Conservation (phyloP, 2,797 vertebrate species). For the Gallinago stenura region DNA sequence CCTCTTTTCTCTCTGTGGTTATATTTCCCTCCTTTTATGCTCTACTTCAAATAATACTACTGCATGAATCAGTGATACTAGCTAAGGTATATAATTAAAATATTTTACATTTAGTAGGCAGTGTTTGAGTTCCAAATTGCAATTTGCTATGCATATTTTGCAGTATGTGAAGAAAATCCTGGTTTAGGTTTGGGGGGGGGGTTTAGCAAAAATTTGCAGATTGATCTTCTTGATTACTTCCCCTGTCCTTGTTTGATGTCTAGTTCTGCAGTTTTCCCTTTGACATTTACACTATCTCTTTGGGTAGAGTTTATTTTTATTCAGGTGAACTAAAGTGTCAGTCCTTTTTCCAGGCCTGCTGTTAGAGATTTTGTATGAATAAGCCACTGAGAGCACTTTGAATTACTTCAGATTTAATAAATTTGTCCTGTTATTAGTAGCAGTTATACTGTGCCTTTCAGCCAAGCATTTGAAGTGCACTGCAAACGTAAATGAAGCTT, state of each 20-base stretch:
- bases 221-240: background rate
- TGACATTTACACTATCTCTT: background rate
- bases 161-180: background rate
- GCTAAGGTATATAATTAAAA: background rate
- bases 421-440: background rate
- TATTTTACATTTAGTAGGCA: background rate
- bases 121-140: background rate
- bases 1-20: background rate
- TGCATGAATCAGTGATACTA: background rate
- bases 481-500: background rate
- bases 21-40: background rate
- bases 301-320: background rate
- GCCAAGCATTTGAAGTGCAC: background rate
- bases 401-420: background rate
- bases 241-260: background rate
- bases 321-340: background rate
- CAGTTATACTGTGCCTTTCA: background rate
- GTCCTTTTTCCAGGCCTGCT: background rate
- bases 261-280: background rate
- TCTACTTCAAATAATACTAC: background rate
- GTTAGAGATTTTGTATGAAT: background rate
- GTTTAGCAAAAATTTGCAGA: background rate
- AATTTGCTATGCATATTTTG: background rate
- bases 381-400: background rate
- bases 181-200: accelerated